Base-by-base conservation (phyloP, 2,888 invertebrate species). In the Drosophila bunnanda region DNA sequence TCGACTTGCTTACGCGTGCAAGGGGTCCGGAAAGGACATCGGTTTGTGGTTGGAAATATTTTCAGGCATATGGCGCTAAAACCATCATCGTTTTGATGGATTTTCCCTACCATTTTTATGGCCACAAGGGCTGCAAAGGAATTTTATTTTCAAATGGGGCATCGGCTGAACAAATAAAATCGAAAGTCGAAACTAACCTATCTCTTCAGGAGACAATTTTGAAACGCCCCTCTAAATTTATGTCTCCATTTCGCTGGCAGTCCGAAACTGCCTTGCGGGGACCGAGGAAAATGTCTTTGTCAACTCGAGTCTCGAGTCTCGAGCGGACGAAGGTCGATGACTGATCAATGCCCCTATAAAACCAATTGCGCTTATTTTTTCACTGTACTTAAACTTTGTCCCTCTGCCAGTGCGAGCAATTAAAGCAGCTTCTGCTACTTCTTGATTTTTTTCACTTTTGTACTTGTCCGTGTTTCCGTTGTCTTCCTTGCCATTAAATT, bases 281-380 rank as follows among this genome's bases (percentile, higher is more conserved):
- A 44, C 67, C 57, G 76, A 67, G 73, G 64, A 46, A 48, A 61
- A 28, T 55, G 44, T 52, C 36, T 53, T 65, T 69, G 64, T 66
- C 65, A 41, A 69, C 15, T 52, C n/a, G n/a, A n/a, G n/a, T n/a
- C n/a, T n/a, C n/a, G n/a, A n/a, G n/a, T n/a, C n/a, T n/a, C n/a
- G n/a, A 58, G n/a, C 13, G 43, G 55, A 69, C 65, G 67, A 70
- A 85, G 82, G 85, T 82, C 86, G 82, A 82, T 85, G 85, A 77
- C 72, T 72, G 74, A 46, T 60, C 75, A 43, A 41, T 36, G 39
- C 39, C 17, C 60, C 62, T 34, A 50, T 50, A 53, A n/a, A 38
- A 34, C 36, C 60, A 34, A 20, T 28, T 50, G 32, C 15, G 17
- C 44, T 36, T 17, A 44, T 25, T 48, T 48, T 39, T 30, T 59